Conservation (phyloP, 2,888 invertebrate species). For the Stenurella melanura region DNA sequence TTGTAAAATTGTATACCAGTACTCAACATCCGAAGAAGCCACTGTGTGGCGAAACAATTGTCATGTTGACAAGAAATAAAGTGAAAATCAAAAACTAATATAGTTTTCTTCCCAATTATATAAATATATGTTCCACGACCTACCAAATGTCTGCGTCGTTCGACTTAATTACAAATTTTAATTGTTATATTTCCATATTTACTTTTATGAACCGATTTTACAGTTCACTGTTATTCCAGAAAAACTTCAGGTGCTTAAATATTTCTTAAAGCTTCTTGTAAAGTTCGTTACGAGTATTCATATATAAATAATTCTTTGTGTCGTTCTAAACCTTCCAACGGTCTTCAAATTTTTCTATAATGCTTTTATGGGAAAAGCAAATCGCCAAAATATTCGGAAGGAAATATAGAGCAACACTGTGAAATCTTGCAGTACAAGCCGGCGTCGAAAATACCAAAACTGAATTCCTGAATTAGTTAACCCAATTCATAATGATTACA, state of each 20-base stretch:
- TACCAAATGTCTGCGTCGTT: no score
- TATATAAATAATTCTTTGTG: background rate
- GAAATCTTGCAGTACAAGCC: background rate
- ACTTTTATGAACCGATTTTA: no score
- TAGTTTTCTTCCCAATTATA: no score
- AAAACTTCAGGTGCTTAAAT: background rate
- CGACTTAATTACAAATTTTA: no score
- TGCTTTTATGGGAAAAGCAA: slow-evolving; percentile 36
- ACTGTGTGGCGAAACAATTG: no score
- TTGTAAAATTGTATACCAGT: no score
- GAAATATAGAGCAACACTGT: slow-evolving; percentile 35
- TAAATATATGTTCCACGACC: no score
- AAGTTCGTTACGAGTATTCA: background rate
- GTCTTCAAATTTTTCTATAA: slow-evolving; percentile 38
- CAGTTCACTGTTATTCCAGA: no score
- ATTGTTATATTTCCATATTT: no score
- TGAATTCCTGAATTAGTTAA: slow-evolving; percentile 46
- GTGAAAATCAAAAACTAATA: no score
- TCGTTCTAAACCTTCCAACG: slow-evolving; percentile 25
- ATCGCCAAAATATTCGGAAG: slow-evolving; percentile 20
- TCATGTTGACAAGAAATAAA: no score
- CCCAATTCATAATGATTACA: slow-evolving; percentile 48
- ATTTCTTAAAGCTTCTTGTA: background rate
- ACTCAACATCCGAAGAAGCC: no score
- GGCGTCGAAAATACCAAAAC: slow-evolving; percentile 43